Evolutionary conservation across 2,113 vertebrate genomes (phyloP).

Genomic region (Chloebia gouldiae): DNA sequence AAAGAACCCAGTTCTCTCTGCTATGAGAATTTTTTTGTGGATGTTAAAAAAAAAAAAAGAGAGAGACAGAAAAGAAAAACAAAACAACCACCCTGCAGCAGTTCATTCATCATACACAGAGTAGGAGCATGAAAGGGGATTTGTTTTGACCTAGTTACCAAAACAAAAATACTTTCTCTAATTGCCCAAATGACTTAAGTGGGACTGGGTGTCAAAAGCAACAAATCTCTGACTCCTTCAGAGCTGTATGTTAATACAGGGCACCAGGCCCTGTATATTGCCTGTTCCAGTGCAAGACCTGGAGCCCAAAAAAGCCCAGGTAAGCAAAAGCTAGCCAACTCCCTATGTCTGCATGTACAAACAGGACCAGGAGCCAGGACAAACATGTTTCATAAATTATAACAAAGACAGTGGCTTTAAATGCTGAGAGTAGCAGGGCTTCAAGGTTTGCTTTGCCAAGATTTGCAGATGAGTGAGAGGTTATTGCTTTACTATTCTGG

Average conservation of each 20-base stretch:
- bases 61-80: neutral
- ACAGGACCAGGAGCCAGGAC: neutral
- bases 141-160: conserved; percentile 52
- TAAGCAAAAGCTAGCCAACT: neutral
- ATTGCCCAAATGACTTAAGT: conserved; percentile 31
- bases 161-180: conserved; percentile 39
- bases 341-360: neutral
- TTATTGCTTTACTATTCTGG: neutral
- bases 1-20: neutral
- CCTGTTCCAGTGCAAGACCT: neutral
- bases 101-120: neutral
- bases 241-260: neutral
- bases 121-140: conserved; percentile 13
- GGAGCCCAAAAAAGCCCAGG: neutral
- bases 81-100: neutral
- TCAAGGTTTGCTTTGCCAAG: neutral
- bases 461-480: neutral
- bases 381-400: conserved; percentile 21
- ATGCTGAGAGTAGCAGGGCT: neutral
- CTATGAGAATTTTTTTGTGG: neutral
- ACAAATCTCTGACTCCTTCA: neutral
- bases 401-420: neutral
- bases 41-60: neutral
- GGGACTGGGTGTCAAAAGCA: conserved; percentile 35
- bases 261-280: neutral